Conservation (phyloP, 2,888 invertebrate genomes). For the Drosophila imparisetae region DNA sequence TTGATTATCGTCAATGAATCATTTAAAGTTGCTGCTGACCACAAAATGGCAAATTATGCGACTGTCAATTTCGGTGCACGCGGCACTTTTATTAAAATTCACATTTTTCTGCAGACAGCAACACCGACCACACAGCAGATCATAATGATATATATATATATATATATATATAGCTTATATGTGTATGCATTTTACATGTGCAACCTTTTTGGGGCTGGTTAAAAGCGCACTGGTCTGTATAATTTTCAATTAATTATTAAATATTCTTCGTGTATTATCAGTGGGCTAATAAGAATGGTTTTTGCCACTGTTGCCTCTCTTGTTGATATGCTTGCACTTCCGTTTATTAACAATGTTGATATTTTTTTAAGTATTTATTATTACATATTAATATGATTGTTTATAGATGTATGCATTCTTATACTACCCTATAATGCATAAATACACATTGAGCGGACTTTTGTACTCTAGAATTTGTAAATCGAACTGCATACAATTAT, state of each 20-base stretch:
- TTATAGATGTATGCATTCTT: neutral
- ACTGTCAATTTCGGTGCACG: slow-evolving; percentile 64
- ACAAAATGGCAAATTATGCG: slow-evolving; percentile 58
- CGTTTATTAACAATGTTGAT: slow-evolving; percentile 60
- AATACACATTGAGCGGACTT: neutral
- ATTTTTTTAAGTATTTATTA: slow-evolving; percentile 48
- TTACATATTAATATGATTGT: slow-evolving; percentile 43
- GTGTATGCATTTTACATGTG: slow-evolving; percentile 39
- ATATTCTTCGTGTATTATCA: slow-evolving; percentile 66
- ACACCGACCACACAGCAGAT: slow-evolving; percentile 29
- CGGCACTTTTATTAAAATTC: slow-evolving; percentile 62
- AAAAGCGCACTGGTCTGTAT: slow-evolving; percentile 65
- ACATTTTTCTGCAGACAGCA: slow-evolving; percentile 38
- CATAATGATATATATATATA: slow-evolving; percentile 5
- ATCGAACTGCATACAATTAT: neutral
- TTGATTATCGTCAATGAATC: slow-evolving; percentile 58
- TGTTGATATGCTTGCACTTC: slow-evolving; percentile 60
- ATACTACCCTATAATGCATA: slow-evolving; percentile 20
- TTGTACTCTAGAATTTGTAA: neutral
- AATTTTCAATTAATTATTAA: slow-evolving; percentile 74
- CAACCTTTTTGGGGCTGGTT: slow-evolving; percentile 26
- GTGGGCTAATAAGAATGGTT: slow-evolving; percentile 64
- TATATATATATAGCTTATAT: slow-evolving; percentile 26
- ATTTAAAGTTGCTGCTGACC: slow-evolving; percentile 47
- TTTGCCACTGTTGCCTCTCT: slow-evolving; percentile 21